Conservation (phyloP, 2,797 vertebrate species). For the Gila robusta region DNA sequence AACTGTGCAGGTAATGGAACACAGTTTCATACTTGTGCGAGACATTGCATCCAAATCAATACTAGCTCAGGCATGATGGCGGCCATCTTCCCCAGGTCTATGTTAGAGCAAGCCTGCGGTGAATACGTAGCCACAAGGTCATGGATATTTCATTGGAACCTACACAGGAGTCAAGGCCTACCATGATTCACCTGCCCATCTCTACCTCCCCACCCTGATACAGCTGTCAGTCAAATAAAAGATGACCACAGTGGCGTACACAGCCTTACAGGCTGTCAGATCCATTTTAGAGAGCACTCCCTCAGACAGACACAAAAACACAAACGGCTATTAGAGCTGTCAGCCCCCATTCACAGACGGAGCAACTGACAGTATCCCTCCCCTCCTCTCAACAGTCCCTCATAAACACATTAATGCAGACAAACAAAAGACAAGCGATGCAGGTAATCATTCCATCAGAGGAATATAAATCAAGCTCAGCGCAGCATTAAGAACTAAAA, state of each 20-base stretch:
- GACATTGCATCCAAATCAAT: constrained; percentile 46
- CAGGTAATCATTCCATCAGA: constrained; percentile 38
- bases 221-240: constrained; percentile 53
- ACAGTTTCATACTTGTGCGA: constrained; percentile 21
- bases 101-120: constrained; percentile 18
- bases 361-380: constrained; percentile 41
- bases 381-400: constrained; percentile 18
- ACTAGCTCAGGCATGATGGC: constrained; percentile 30
- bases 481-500: constrained; percentile 40
- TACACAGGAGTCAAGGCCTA: neutral
- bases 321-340: constrained; percentile 58
- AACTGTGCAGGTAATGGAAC: constrained; percentile 17
- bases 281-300: constrained; percentile 50
- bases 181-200: neutral
- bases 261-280: constrained; percentile 52
- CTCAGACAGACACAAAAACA: constrained; percentile 49
- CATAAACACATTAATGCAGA: constrained; percentile 40
- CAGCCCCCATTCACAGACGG: constrained; percentile 48
- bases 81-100: constrained; percentile 24
- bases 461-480: constrained; percentile 45
- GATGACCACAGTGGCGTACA: constrained; percentile 31
- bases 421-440: constrained; percentile 41
- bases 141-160: constrained; percentile 21
- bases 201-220: constrained; percentile 16
- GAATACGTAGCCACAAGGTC: constrained; percentile 39